Evolutionary conservation across 2,888 invertebrate species (phyloP).

Genomic region (Ochlodes sylvanus): DNA sequence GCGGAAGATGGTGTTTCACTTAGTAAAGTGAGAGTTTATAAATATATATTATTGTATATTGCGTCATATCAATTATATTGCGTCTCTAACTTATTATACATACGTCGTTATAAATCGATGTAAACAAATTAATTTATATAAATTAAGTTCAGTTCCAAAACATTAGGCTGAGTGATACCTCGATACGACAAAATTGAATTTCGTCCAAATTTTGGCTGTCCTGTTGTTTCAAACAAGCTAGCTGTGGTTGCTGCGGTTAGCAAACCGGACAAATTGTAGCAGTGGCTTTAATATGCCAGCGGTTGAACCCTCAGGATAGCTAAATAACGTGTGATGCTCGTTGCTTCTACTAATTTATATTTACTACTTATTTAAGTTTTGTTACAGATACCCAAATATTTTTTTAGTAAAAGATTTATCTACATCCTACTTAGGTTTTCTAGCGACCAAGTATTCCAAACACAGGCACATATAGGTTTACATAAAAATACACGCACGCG

Average conservation of each 20-base stretch:
- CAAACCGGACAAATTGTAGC: background rate
- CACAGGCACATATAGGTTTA: too few relatives aligned
- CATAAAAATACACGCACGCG: too few relatives aligned
- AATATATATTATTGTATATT: too few relatives aligned
- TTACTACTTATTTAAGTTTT: too few relatives aligned
- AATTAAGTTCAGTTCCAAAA: background rate
- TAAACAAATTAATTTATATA: too few relatives aligned
- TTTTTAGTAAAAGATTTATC: too few relatives aligned
- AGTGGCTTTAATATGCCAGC: constrained; percentile 11
- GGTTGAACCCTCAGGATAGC: background rate
- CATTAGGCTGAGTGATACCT: background rate
- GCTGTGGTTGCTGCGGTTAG: background rate
- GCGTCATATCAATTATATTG: too few relatives aligned
- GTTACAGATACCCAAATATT: too few relatives aligned
- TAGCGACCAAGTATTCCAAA: too few relatives aligned
- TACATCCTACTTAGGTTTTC: too few relatives aligned
- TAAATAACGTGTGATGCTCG: constrained; percentile 5
- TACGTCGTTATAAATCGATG: too few relatives aligned
- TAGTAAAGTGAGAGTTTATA: background rate
- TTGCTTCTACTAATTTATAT: background rate
- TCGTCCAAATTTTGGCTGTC: constrained; percentile 12
- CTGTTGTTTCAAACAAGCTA: constrained; percentile 19
- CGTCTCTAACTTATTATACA: too few relatives aligned
- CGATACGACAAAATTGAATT: constrained; percentile 14
- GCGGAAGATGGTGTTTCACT: background rate